A percentile compares a stretch with the other conserved stretches of the same genome.
Conservation (phyloP, 2,888 invertebrate genomes). For the Argyra leucocephala region DNA sequence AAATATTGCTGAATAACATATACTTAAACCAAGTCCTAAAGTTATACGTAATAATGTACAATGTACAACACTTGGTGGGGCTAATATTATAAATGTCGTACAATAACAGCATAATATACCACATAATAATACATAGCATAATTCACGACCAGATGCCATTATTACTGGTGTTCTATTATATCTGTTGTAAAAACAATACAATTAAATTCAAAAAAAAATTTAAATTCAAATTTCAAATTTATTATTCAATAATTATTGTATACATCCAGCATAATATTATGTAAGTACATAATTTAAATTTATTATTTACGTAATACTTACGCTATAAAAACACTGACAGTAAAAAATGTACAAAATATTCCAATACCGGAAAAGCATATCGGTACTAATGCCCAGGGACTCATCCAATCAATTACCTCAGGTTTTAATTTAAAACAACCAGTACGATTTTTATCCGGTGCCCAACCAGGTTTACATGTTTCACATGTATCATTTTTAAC, state of each 20-base stretch:
- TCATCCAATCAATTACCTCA: conserved; percentile 52
- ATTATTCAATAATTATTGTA: neutral
- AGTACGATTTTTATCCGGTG: conserved; percentile 45
- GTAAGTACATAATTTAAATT: too few species aligned
- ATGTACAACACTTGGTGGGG: conserved; percentile 54
- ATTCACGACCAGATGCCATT: conserved; percentile 67
- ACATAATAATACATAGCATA: conserved; percentile 64
- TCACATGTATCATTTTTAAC: conserved; percentile 53
- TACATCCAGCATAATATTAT: neutral
- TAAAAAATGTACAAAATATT: conserved; percentile 52
- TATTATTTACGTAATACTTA: too few species aligned
- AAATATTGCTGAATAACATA: conserved; percentile 65
- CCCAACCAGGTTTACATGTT: conserved; percentile 49
- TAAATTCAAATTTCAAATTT: neutral
- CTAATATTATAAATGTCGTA: conserved; percentile 61
- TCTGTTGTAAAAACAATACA: conserved; percentile 24
- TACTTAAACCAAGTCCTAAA: conserved; percentile 60
- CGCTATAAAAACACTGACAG: conserved; percentile 55
- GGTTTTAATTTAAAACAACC: conserved; percentile 51
- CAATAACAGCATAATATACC: conserved; percentile 62
- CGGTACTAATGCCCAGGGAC: conserved; percentile 58
- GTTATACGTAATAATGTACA: conserved; percentile 59
- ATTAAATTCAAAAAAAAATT: neutral
- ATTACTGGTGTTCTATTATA: conserved; percentile 57
- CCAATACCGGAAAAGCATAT: conserved; percentile 53